Evolutionary conservation across 2,888 invertebrate genomes (phyloP), one percentile per base, ranked within the genome.

Genomic region (Alsophila aescularia): DNA sequence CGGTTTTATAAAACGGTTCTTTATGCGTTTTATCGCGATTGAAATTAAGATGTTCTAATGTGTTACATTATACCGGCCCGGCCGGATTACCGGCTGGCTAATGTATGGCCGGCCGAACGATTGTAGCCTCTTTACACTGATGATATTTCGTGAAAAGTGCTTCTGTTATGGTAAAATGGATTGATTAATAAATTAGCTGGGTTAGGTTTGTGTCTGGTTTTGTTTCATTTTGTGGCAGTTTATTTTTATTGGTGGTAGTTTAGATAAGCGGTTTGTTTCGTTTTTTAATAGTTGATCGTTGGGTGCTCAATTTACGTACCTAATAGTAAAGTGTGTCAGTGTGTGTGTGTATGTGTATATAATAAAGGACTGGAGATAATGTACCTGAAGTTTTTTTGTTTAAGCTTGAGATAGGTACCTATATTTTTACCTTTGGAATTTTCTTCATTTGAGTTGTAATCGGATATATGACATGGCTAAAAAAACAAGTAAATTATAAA

Each of bases 41-140:
- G 85, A 86, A 87, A 88, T 87, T 83, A 87, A 88, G 87, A 85
- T 81, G 82, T 87, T 83, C 77, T 78, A 82, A 83, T 80, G 79
- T 81, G 79, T 78, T 73, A 76, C 74, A 74, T 72, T 72, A 62
- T 58, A 58, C 51, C 43, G 52, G 41, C 52, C 44, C 47, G 49
- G 49, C 35, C 45, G 52, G 52, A 54, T 54, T 58, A 59, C 45
- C 41, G 36, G 27, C 32, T 31, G 16, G 36, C 40, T 57, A 53
- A 57, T 49, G 56, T 49, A 41, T n/a, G 51, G 21, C 14, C 47
- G 13, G 27, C 16, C 12, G 8, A 18, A 16, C 31, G 47, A 32
- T 32, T 42, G 41, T 53, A 36, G 35, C 54, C 27, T 35, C 50
- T 44, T 51, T 37, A 51, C 34, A 44, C 40, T 45, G 36, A 56